Base-by-base conservation (phyloP, 2,888 invertebrate species). In the Xylota sylvarum region DNA sequence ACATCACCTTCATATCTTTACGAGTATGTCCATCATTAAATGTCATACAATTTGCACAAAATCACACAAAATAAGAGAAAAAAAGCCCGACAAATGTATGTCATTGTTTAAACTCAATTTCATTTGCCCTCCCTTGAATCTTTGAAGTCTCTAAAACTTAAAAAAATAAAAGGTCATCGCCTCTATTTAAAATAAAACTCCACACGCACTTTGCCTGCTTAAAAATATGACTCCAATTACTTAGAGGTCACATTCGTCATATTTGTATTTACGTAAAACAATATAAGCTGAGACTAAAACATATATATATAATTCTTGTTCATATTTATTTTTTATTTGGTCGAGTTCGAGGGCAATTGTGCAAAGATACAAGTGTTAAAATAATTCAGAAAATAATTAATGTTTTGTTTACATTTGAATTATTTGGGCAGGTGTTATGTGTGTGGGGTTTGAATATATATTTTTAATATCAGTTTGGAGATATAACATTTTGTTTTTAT, bases 171-270 rank as follows among this genome's bases (percentile, higher is more conserved):
- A 43, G 43, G 43, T 43, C 43, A 43, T 43, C 43, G 14, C 43
- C 43, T 43, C 43, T 14, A 43, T 43, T 43, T 14, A 43, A 43
- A 43, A n/a, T 1, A n/a, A n/a, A 40, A 40, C 14, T 17, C 46
- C 17, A 46, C 64, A 48, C 64, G 17, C 37, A 60, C 60, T 64
- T 17, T 32, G 32, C 12, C 12, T 32, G 64, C 64, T 30, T 10
- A 30, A 48, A 48, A 10, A 1, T 23, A 23, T 43, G 46, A 17
- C 64, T 48, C 5, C 30, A 48, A 64, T 48, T 64, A 64, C 32
- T 32, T 30, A 64, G 30, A 64, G 64, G 64, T 64, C 64, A 48
- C 5, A 32, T 10, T 19, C 32, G 10, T 10, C 17, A 23, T 50
- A 50, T 50, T 2, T 3, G 3, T 23, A 23, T 23, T 23, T 23